Conservation (phyloP, 2,888 invertebrate species). For the Limnephilus auricula region DNA sequence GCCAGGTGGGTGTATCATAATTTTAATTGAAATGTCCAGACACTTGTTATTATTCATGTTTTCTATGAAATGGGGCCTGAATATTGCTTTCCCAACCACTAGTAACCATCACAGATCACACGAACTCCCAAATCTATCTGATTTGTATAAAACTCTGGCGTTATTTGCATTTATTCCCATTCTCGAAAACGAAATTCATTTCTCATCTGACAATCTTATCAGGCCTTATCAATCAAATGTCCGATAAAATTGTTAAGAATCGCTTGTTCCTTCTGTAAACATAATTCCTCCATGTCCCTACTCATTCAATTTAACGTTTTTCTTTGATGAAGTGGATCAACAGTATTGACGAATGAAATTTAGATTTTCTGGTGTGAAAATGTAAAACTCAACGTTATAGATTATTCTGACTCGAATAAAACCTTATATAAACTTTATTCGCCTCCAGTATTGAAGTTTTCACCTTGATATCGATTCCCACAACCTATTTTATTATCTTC, state of each 20-base stretch:
- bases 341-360: not conserved
- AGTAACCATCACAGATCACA: not conserved
- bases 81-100: not conserved
- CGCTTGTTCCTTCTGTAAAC: not conserved
- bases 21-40: conserved; percentile 53
- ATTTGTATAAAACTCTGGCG: not conserved
- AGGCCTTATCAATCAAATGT: conserved; percentile 48
- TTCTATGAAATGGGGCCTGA: conserved; percentile 34
- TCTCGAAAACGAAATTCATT: conserved; percentile 12
- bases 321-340: not conserved
- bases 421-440: not conserved
- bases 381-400: not conserved
- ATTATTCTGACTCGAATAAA: not conserved
- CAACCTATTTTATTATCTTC: not conserved
- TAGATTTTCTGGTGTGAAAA: not conserved
- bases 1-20: conserved; percentile 83
- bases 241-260: conserved; percentile 1
- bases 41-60: conserved; percentile 64
- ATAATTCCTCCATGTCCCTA: not conserved
- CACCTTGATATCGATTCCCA: not conserved
- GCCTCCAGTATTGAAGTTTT: not conserved
- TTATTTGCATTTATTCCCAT: not conserved
- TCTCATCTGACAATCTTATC: conserved; percentile 55
- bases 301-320: not conserved
- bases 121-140: not conserved